Conservation (phyloP, 2,888 invertebrate genomes). For the Agrochola litura region DNA sequence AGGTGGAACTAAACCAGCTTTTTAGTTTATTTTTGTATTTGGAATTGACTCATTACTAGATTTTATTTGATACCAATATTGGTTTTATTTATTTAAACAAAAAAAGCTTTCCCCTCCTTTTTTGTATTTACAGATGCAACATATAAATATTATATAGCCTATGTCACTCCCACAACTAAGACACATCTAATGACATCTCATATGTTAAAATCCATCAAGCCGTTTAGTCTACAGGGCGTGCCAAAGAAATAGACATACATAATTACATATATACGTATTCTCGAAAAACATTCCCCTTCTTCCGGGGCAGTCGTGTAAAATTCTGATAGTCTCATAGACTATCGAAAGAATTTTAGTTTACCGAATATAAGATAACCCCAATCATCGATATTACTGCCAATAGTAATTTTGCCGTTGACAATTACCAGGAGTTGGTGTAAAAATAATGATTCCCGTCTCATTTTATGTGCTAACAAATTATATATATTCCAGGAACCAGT, state of each 20-base stretch:
- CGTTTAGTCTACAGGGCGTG: not conserved
- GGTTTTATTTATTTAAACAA: no score
- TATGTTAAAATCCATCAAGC: not conserved
- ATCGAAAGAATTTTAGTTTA: not conserved
- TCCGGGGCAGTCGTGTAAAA: not conserved
- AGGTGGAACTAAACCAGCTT: no score
- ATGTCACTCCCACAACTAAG: no score
- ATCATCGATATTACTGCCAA: not conserved
- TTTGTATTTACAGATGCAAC: no score
- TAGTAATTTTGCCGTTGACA: not conserved
- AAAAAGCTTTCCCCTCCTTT: no score
- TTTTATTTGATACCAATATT: no score
- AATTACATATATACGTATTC: not conserved
- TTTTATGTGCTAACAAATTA: not conserved
- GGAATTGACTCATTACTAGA: no score
- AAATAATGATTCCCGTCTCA: not conserved
- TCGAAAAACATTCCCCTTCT: not conserved
- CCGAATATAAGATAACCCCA: not conserved
- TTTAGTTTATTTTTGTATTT: no score
- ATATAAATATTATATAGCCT: no score
- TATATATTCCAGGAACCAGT: slow-evolving; percentile 3
- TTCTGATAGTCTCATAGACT: not conserved
- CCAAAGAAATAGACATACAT: not conserved
- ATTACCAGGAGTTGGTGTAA: not conserved
- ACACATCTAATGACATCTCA: no score